phyloP scores from a whole-genome alignment of 2,888 invertebrate genomes.

The Auanema freiburgensis region DNA sequence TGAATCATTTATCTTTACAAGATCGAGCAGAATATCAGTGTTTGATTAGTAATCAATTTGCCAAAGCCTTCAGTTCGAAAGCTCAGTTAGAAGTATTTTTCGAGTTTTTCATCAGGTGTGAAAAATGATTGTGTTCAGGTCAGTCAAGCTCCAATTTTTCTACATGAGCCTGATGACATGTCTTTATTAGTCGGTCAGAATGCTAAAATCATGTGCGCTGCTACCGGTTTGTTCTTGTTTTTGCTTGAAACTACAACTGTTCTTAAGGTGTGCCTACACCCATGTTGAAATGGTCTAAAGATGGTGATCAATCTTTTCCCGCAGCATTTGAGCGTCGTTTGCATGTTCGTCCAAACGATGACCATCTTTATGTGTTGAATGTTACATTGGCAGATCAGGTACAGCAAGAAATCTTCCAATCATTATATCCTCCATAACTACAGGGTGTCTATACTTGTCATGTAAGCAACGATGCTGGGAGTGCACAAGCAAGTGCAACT shows the following conservation, averaged over 20 bases:
- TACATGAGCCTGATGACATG: constrained; percentile 38
- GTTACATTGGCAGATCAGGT: constrained; percentile 32
- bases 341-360: constrained; percentile 39
- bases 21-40: constrained; percentile 44
- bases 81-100: constrained; percentile 15
- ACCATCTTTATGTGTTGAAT: constrained; percentile 43
- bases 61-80: constrained; percentile 27
- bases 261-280: constrained; percentile 32
- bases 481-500: constrained; percentile 31
- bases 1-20: constrained; percentile 27
- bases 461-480: constrained; percentile 37
- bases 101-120: not conserved
- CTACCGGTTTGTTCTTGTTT: constrained; percentile 24
- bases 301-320: constrained; percentile 35
- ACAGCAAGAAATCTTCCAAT: not conserved
- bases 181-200: constrained; percentile 39
- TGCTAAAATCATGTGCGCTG: constrained; percentile 43
- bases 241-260: not conserved
- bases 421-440: not conserved
- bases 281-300: constrained; percentile 43
- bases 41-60: constrained; percentile 39
- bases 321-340: constrained; percentile 41
- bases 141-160: constrained; percentile 37
- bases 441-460: constrained; percentile 42
- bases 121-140: constrained; percentile 21